Evolutionary conservation across 2,888 invertebrate species (phyloP).

Genomic region (Harpagoxenus sublaevis): DNA sequence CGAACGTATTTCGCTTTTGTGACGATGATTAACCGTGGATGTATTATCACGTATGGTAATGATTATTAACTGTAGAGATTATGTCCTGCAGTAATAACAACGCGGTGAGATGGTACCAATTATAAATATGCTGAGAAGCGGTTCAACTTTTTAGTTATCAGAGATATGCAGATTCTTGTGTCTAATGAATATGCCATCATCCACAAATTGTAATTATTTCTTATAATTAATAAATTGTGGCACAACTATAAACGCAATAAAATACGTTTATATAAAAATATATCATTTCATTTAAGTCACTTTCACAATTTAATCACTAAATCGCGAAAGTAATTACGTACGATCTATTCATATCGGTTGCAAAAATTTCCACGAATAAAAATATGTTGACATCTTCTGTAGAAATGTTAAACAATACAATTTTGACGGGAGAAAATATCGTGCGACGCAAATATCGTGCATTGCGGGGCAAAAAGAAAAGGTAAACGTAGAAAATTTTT

Average conservation of each 20-base stretch:
- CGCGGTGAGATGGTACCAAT: background rate
- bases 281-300: background rate
- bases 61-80: slow-evolving; percentile 9
- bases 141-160: background rate
- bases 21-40: slow-evolving; percentile 1
- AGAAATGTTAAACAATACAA: background rate
- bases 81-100: background rate
- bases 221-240: background rate
- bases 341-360: background rate
- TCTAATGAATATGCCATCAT: background rate
- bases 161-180: background rate
- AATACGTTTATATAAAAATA: background rate
- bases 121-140: background rate
- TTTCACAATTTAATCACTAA: slow-evolving; percentile 4
- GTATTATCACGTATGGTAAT: slow-evolving; percentile 13
- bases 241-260: background rate
- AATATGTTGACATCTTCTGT: background rate
- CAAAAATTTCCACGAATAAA: background rate
- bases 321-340: background rate
- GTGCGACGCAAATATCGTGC: background rate
- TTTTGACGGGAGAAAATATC: background rate
- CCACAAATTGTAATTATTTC: background rate
- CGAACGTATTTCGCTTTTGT: slow-evolving; percentile 22
- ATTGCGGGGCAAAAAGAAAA: background rate
- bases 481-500: slow-evolving; percentile 19